These are phyloP conservation scores for Lagopus leucura DNA, from an alignment of 2,113 vertebrate genomes.

Conservation along the genomic window DNA sequence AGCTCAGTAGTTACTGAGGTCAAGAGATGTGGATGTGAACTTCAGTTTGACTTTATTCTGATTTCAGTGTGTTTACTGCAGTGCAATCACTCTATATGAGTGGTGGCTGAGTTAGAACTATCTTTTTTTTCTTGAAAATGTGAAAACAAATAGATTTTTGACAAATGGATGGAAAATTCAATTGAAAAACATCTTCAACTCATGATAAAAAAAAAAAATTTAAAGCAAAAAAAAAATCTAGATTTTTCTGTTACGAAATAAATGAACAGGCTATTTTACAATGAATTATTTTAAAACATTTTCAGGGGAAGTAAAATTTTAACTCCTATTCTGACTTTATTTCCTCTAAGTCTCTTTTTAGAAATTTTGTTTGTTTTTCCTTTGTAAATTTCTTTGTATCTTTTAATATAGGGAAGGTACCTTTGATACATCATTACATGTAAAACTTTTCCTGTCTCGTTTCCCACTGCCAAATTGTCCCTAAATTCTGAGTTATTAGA, in stretches of 20 bases:
- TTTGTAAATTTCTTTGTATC: background rate
- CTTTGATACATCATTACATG: background rate
- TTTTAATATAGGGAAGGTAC: background rate
- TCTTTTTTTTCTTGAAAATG: background rate
- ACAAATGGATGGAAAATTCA: background rate
- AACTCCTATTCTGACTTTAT: background rate
- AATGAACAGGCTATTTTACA: background rate
- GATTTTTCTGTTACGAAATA: background rate
- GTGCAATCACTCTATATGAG: background rate
- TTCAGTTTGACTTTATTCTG: background rate
- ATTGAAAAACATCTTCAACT: background rate
- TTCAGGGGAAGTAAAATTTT: background rate
- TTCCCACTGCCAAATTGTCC: accelerated
- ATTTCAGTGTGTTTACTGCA: background rate
- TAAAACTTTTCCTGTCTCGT: too few relatives aligned
- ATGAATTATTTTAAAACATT: background rate
- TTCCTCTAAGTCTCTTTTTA: background rate
- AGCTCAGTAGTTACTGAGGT: background rate
- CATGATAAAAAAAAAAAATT: background rate
- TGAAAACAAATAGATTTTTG: background rate
- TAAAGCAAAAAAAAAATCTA: background rate
- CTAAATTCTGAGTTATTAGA: background rate
- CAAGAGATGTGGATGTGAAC: background rate
- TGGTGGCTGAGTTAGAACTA: background rate
- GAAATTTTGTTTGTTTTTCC: background rate